Conservation (phyloP, 2,888 invertebrate genomes). For the Acleris holmiana region DNA sequence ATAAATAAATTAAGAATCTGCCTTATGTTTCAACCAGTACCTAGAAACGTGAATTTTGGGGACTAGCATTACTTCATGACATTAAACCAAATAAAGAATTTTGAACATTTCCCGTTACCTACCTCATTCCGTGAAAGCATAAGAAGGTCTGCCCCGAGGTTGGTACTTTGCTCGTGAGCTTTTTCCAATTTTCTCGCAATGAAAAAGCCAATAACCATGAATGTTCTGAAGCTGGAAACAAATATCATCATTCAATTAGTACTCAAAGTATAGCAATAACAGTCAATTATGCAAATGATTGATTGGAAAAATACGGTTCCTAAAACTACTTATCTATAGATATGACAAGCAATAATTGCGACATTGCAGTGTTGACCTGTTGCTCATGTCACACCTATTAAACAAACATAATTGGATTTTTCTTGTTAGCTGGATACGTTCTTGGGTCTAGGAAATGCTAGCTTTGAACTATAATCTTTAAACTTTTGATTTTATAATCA, state of each 20-base stretch:
- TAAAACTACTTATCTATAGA: no score
- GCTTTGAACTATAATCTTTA: conserved; percentile 23
- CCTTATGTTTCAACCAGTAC: no score
- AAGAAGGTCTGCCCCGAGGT: conserved; percentile 11
- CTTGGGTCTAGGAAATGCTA: background rate
- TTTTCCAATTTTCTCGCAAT: conserved; percentile 34
- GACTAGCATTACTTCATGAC: no score
- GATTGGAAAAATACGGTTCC: no score
- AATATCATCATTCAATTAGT: background rate
- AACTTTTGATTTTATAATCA: conserved; percentile 25
- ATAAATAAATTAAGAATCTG: no score
- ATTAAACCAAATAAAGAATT: no score
- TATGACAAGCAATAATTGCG: no score
- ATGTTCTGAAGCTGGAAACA: conserved; percentile 12
- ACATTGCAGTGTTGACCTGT: no score
- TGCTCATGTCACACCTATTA: no score
- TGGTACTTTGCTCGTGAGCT: conserved; percentile 19
- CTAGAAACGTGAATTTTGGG: no score
- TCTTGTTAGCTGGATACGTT: background rate
- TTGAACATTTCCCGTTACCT: background rate
- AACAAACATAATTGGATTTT: no score
- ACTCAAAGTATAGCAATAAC: background rate
- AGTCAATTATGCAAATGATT: no score
- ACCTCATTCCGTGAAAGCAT: conserved; percentile 39
- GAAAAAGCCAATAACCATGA: conserved; percentile 36